Conservation (phyloP, 1,140 invertebrate genomes). For the Neodiprion virginianus region DNA sequence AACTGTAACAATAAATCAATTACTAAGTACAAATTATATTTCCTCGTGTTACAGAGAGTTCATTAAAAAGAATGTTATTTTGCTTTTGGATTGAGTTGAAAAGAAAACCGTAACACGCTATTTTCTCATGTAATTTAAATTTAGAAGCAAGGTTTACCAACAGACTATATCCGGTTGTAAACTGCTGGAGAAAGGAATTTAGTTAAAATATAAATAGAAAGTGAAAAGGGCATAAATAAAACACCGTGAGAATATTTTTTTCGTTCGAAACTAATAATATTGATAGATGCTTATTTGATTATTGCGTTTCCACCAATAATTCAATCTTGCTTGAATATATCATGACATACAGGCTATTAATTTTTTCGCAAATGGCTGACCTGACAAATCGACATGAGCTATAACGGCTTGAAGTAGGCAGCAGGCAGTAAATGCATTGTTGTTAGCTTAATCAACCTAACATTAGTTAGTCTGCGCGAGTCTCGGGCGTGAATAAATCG, state of each 20-base stretch:
- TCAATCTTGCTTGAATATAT: neutral
- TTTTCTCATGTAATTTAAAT: neutral
- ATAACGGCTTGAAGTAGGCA: too few relatives aligned
- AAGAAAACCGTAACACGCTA: too few relatives aligned
- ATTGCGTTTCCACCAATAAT: neutral
- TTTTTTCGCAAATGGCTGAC: neutral
- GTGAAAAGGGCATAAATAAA: neutral
- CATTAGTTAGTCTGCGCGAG: too few relatives aligned
- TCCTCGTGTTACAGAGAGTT: too few relatives aligned
- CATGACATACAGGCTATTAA: neutral
- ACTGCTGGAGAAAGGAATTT: neutral
- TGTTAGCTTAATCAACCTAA: too few relatives aligned
- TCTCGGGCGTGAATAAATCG: neutral
- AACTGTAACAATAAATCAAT: constrained; percentile 57
- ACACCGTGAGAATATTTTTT: neutral
- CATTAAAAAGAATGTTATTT: too few relatives aligned
- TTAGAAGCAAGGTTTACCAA: neutral
- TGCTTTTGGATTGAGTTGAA: too few relatives aligned
- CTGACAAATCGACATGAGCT: neutral
- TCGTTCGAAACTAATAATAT: neutral
- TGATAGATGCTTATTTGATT: neutral
- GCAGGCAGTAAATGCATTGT: too few relatives aligned
- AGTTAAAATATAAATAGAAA: neutral
- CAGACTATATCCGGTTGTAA: neutral
- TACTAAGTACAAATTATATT: neutral